Base-by-base conservation (phyloP, 1,140 invertebrate genomes). In the Sitobion miscanthi region DNA sequence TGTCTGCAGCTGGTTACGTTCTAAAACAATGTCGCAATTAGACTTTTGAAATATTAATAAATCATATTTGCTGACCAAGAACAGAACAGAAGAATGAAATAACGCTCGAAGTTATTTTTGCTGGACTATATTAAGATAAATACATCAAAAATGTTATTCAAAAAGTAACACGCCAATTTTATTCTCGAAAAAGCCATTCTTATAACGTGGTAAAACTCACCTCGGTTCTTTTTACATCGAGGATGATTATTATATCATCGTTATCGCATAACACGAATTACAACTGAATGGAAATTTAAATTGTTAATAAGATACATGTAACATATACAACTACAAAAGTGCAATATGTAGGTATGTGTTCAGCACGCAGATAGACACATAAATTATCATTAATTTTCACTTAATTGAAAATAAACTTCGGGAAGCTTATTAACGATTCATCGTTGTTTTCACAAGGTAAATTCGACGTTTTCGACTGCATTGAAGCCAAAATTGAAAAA, bases 21-120 rank as follows among this genome's bases (percentile, higher is more conserved):
- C 62, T 77, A 20, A 20, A 90, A n/a, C 89, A 90, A 90, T 90
- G 42, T 42, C 17, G 38, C 17, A 69, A 90, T 90, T 30, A 54
- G 8, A 45, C 38, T 90, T 45, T 1, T 69, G 14, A 90, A 90
- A n/a, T 38, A 1, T 20, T 90, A 69, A 90, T 69, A 90, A 30
- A 90, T 88, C 7, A 62, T 69, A 62, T 90, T 90, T 69, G 38
- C 54, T 90, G 89, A 90, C 89, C 42, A 69, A 57, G 6, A 69
- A 62, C 30, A 45, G 35, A 45, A 14, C 17, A 45, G 52, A 45
- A 14, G 17, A 38, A 23, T 35, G 25, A 25, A 54, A 54, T 25
- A 69, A 90, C n/a, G 25, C 23, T 45, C 25, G 11, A 4, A 62
- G 14, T 20, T 88, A 47, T 90, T 57, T 62, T 38, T 25, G 52